Evolutionary conservation across 2,888 invertebrate species (phyloP).

Genomic region (Selenia dentaria): DNA sequence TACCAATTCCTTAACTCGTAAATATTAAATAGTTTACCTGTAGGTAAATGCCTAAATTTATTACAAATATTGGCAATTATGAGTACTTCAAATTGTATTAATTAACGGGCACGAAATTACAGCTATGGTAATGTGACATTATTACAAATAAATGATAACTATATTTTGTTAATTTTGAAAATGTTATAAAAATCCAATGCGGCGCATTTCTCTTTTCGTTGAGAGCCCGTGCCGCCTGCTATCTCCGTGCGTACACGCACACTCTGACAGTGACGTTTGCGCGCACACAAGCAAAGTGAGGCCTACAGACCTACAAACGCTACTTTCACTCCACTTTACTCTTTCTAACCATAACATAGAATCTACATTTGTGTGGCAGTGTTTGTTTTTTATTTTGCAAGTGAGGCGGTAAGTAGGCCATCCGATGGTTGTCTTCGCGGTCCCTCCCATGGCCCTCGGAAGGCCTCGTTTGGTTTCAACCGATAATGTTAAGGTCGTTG

Average conservation of each 20-base stretch:
- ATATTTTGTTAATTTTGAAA: too few relatives aligned
- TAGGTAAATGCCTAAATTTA: too few relatives aligned
- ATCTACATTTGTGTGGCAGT: slow-evolving; percentile 38
- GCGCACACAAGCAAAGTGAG: slow-evolving; percentile 54
- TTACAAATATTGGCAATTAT: too few relatives aligned
- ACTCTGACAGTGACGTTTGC: slow-evolving; percentile 53
- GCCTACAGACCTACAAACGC: slow-evolving; percentile 81
- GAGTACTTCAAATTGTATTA: too few relatives aligned
- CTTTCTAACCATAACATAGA: slow-evolving; percentile 45
- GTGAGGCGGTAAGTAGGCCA: slow-evolving; percentile 71
- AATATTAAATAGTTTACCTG: neutral
- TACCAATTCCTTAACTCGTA: slow-evolving; percentile 21
- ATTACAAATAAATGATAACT: too few relatives aligned
- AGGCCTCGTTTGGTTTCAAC: slow-evolving; percentile 57
- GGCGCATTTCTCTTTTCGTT: slow-evolving; percentile 76
- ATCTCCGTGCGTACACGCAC: slow-evolving; percentile 80
- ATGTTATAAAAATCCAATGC: slow-evolving; percentile 35
- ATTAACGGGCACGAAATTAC: too few relatives aligned
- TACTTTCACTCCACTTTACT: slow-evolving; percentile 56
- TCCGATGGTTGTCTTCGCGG: slow-evolving; percentile 73
- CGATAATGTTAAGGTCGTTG: slow-evolving; percentile 57
- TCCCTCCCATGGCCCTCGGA: slow-evolving; percentile 64
- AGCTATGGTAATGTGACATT: too few relatives aligned
- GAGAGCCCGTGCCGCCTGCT: slow-evolving; percentile 61
- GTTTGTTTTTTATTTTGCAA: slow-evolving; percentile 39